Conservation (phyloP, 2,797 vertebrate species). For the Glossophaga mutica region DNA sequence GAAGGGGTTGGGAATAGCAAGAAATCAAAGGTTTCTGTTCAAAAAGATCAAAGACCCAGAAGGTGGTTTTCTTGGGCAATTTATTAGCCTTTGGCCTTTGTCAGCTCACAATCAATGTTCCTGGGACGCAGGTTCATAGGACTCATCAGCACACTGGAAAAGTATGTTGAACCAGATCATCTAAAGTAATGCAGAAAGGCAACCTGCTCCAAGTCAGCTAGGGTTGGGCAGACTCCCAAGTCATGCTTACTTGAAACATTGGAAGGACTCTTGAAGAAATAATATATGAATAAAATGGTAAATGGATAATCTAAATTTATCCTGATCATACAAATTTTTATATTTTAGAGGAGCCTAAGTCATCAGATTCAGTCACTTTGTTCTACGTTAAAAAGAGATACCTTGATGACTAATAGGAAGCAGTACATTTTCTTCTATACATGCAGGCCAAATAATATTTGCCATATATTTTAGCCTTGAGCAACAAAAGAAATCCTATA, state of each 20-base stretch:
- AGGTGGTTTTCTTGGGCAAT: not conserved
- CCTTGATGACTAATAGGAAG: not conserved
- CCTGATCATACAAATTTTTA: not conserved
- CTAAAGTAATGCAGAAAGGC: not conserved
- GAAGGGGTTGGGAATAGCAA: not conserved
- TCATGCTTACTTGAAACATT: not conserved
- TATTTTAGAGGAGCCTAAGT: not conserved
- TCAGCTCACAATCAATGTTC: not conserved
- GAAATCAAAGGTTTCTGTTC: not conserved
- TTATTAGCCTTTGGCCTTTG: not conserved
- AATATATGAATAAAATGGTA: not conserved
- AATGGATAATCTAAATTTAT: not conserved
- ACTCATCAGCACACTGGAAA: not conserved
- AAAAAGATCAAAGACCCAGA: not conserved
- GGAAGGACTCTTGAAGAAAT: not conserved
- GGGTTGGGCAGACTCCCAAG: not conserved
- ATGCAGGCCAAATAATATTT: not conserved
- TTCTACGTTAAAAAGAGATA: constrained; percentile 33
- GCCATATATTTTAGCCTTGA: not conserved
- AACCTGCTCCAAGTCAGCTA: not conserved
- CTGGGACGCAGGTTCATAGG: not conserved
- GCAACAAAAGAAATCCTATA: not conserved
- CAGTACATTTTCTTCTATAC: not conserved
- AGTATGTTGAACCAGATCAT: not conserved
- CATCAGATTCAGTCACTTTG: not conserved